Evolutionary conservation across 2,113 vertebrate species (phyloP).

Genomic region (Thalassarche chlororhynchos): DNA sequence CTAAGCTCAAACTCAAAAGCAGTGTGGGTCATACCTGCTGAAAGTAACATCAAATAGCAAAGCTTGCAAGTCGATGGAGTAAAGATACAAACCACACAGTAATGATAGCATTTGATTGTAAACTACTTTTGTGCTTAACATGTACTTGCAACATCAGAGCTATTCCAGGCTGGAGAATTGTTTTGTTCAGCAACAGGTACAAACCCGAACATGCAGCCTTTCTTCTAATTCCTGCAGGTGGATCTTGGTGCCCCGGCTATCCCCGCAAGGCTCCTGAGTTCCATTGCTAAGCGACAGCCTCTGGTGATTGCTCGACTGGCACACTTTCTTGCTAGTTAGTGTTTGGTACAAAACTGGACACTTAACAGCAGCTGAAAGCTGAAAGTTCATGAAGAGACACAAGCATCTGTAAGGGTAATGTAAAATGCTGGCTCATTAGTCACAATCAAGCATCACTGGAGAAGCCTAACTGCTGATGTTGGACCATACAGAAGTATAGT

Average conservation of each 20-base stretch:
- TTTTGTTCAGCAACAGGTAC: not conserved
- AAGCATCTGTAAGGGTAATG: not conserved
- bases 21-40: not conserved
- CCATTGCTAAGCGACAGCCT: slow-evolving; percentile 83
- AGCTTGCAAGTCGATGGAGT: not conserved
- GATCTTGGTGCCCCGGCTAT: slow-evolving; percentile 89
- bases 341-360: not conserved
- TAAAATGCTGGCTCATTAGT: not conserved
- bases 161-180: not conserved
- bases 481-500: not conserved
- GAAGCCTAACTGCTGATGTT: not conserved
- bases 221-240: slow-evolving; percentile 77
- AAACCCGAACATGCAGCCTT: not conserved
- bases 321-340: slow-evolving; percentile 74
- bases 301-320: slow-evolving; percentile 87
- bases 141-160: fast-evolving
- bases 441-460: not conserved
- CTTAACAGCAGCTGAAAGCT: not conserved
- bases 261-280: slow-evolving; percentile 77
- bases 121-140: not conserved
- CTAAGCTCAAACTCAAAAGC: not conserved
- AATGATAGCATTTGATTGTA: not conserved
- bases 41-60: not conserved
- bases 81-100: not conserved
- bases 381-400: not conserved